Evolutionary conservation across 2,888 invertebrate genomes (phyloP), one percentile per base, ranked within the genome.

Genomic region (Isotomurus palustris): DNA sequence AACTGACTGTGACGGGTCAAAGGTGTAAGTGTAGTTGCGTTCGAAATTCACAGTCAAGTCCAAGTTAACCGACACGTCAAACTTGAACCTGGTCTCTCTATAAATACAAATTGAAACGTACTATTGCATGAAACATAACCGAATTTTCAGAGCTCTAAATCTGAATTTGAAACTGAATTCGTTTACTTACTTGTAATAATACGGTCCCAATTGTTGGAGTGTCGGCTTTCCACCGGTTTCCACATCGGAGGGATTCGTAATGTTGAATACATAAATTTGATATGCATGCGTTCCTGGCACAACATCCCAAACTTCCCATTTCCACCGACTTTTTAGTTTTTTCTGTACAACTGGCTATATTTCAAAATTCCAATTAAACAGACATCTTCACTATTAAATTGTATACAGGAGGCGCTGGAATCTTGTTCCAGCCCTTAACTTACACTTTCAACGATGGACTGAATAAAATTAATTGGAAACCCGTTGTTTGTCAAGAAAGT

Each of bases 271-370:
- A 21, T 64, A 66, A 12, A 66, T 28, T 35, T 60, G 59, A 29
- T 55, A 63, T 3, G 56, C 47, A 32, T 66, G 63, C 4, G 53
- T 56, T 36, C 66, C 66, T 3, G 66, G 66, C 3, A 66, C 66
- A 14, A 66, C 60, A 54, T 66, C 66, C 63, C 63, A 66, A 8
- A 64, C 63, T 49, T 66, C 61, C 66, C 66, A 66, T 44, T 54
- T 61, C 66, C 66, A 66, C n/a, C 66, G 57, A 45, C 66, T 66
- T n/a, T 49, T 49, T 21, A 66, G 14, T 29, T 58, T 58, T 10
- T 17, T 35, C 29, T 60, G 43, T 2, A 66, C 66, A n/a, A 64
- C 57, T 19, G 48, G 29, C 66, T 66, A 36, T 5, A 25, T 38
- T 53, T 27, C 2, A 48, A 45, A 28, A 38, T 12, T 19, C 24